Base-by-base conservation (phyloP, 2,888 invertebrate genomes). In the Hybos culiciformis region DNA sequence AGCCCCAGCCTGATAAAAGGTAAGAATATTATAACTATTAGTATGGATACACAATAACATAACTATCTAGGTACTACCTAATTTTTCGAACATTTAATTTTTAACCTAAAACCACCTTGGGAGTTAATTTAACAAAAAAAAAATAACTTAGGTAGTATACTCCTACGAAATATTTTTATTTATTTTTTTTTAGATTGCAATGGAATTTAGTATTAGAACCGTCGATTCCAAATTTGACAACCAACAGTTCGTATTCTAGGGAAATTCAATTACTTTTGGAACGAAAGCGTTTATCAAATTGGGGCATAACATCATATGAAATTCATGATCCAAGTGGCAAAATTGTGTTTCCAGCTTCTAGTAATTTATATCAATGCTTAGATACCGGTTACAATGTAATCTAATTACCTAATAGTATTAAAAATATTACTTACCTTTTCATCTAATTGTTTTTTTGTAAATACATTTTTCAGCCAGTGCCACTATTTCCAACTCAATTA, bases 291-390 rank as follows among this genome's bases (percentile, higher is more conserved):
- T 75, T 92, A 33, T 83, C 91, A 0, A 85, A 86, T 0, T 90
- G 87, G 82, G 92, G 96, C 18, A 93, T 96, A 44, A 91, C 91
- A 1, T 86, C 88, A 0, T 96, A 93, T 58, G 91, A 93, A 62
- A 71, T 92, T 41, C 86, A 92, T 55, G 74, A 77, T 24, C 73
- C 72, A 7, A 80, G 82, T 19, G 91, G 91, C 20, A 79, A 84
- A 56, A 80, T 96, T 53, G 80, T 94, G 45, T 94, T 94, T 66
- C 88, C 93, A 12, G 87, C 91, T 46, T 82, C 85, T 0, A 85
- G 88, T 43, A 83, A 84, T 46, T 70, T 96, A 48, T 94, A 86
- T 64, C 83, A 87, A 43, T 92, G 91, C 58, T 67, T 77, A 43
- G 85, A 87, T 60, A 76, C 75, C 51, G 80, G 79, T 46, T 78